phyloP scores from a whole-genome alignment of 2,888 invertebrate species.

The Pachydiplax longipennis region DNA sequence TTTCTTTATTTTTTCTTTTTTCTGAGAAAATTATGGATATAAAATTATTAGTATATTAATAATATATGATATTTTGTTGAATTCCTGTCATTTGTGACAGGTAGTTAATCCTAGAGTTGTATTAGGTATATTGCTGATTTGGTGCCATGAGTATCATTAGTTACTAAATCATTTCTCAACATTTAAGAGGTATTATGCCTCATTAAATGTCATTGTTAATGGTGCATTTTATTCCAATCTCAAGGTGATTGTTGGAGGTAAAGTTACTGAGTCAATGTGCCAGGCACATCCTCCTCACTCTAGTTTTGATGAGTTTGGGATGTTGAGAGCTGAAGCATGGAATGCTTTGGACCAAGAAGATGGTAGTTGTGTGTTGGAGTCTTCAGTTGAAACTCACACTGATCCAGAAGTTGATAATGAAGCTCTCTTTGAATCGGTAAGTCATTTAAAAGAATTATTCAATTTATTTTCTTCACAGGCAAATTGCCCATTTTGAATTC shows the following conservation, averaged over 20 bases:
- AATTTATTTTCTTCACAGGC: too few relatives aligned
- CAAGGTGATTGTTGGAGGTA: slow-evolving; percentile 51
- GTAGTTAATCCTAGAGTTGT: too few relatives aligned
- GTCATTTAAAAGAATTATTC: not conserved
- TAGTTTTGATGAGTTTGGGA: slow-evolving; percentile 77
- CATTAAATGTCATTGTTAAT: not conserved
- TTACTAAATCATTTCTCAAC: too few relatives aligned
- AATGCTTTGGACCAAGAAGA: slow-evolving; percentile 60
- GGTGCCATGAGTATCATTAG: too few relatives aligned
- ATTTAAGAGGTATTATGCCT: too few relatives aligned
- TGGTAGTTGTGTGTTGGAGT: not conserved
- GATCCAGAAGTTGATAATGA: not conserved
- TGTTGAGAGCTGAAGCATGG: slow-evolving; percentile 63
- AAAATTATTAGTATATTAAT: too few relatives aligned
- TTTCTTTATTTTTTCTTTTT: too few relatives aligned
- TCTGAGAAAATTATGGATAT: too few relatives aligned
- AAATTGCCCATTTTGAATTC: too few relatives aligned
- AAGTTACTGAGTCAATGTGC: slow-evolving; percentile 49
- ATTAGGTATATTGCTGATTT: too few relatives aligned
- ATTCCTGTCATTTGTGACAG: too few relatives aligned
- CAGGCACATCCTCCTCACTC: slow-evolving; percentile 69
- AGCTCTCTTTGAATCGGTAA: not conserved
- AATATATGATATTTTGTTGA: too few relatives aligned
- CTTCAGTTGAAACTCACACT: not conserved
- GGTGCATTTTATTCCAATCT: slow-evolving; percentile 17